Evolutionary conservation across 2,113 vertebrate species (phyloP), one percentile per base, ranked within the genome.

Genomic region (Periophthalmus modestus): DNA sequence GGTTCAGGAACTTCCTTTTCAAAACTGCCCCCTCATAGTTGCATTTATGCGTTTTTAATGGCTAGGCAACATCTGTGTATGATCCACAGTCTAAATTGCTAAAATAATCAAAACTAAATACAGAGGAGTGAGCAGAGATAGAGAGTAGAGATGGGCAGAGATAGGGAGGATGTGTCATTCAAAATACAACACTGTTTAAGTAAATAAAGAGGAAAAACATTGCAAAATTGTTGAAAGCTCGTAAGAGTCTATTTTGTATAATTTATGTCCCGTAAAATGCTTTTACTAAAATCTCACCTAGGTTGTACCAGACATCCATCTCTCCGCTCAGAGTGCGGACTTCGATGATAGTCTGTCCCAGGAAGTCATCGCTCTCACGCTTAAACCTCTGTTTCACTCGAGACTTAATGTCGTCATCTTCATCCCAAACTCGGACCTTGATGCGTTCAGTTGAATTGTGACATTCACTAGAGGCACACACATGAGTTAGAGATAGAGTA

Each of bases 301-400:
- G 92, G 87, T 98, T 99, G 92, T 99, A 99, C 97, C 97, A 99
- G 69, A 99, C 97, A 7, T 99, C 97, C 97, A 99, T 99, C 91
- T 99, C 97, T 69, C 97, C 97, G 0, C 97, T 98, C 78, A 99
- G 95, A 0, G 97, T 99, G 79, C 97, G 95, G 58, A 99, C 97
- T 89, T 99, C 97, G 1, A 99, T 99, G 91, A 99, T 99, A 0
- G 97, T 99, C 87, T 99, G 97, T 12, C 97, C 97, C 78, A 99
- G 86, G 83, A 99, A 99, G 83, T 99, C 97, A 0, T 99, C 97
- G 0, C 96, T 98, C 82, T 99, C 97, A 19, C 97, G 92, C 86
- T 99, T 99, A 87, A 99, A 98, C 78, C 95, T 92, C 74, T 99
- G 97, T 78, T 99, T 99, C 66, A 99, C 97, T 0, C 97, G 95